These are phyloP conservation scores for Pogonophryne albipinna DNA, from an alignment of 2,797 vertebrate genomes.

Conservation along the genomic window DNA sequence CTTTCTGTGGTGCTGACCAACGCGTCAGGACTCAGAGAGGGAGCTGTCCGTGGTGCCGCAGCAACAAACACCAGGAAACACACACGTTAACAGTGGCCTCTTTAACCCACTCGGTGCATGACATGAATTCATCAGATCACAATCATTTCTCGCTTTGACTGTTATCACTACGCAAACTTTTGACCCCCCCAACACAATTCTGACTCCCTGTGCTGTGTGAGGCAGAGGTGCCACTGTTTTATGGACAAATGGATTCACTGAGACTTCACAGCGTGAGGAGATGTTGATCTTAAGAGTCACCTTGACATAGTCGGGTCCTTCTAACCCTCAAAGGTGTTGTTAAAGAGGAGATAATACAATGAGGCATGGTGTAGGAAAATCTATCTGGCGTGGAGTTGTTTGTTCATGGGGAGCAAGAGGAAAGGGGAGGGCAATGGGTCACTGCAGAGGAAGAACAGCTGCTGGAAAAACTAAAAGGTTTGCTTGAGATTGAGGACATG, in stretches of 20 bases:
- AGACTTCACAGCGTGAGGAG: constrained; percentile 29
- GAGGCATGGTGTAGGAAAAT: constrained; percentile 57
- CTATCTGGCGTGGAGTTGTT: constrained; percentile 56
- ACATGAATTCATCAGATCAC: constrained; percentile 31
- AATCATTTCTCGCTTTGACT: constrained; percentile 15
- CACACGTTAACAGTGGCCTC: constrained; percentile 8
- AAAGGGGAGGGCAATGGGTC: constrained; percentile 32
- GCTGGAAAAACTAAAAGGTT: constrained; percentile 16
- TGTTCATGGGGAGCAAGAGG: constrained; percentile 39
- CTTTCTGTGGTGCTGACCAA: constrained; percentile 64
- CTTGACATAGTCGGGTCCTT: constrained; percentile 43
- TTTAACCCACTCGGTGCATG: constrained; percentile 22
- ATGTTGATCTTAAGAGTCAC: constrained; percentile 54
- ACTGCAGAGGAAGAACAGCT: constrained; percentile 25
- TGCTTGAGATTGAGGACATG: constrained; percentile 11
- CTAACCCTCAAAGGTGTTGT: constrained; percentile 51
- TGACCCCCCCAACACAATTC: neutral
- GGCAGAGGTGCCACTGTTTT: constrained; percentile 18
- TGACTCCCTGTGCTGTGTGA: constrained; percentile 7
- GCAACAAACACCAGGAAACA: neutral
- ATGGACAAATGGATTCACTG: constrained; percentile 42
- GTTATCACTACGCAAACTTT: neutral
- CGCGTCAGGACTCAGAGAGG: neutral
- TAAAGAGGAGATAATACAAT: constrained; percentile 46
- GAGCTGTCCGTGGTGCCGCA: constrained; percentile 63